Percentiles rank a stretch among this genome's conserved stretches.
Conservation (phyloP, 2,888 invertebrate genomes). For the Tillus elongatus region DNA sequence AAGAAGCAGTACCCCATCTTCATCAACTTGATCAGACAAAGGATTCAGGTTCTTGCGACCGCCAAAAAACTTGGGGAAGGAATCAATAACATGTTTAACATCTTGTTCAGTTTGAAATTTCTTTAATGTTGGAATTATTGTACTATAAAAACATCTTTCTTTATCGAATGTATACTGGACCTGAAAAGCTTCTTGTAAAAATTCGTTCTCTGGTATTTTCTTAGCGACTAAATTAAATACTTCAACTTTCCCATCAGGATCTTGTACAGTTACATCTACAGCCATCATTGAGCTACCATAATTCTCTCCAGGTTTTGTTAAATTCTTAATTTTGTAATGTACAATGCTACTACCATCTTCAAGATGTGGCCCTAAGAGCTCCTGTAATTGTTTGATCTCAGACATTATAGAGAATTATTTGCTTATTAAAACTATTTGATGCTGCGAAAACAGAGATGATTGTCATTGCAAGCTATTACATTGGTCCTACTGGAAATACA, state of each 20-base stretch:
- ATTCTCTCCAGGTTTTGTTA: constrained; percentile 46
- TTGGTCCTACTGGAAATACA: too few species aligned
- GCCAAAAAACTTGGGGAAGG: constrained; percentile 43
- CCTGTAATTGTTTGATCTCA: neutral
- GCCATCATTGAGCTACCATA: constrained; percentile 46
- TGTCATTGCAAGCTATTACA: too few species aligned
- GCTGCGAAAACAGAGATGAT: too few species aligned
- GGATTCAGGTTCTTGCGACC: constrained; percentile 34
- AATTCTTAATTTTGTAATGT: constrained; percentile 18
- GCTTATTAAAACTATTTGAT: too few species aligned
- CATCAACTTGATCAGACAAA: constrained; percentile 39
- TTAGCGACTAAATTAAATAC: constrained; percentile 45
- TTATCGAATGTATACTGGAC: constrained; percentile 44
- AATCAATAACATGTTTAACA: constrained; percentile 39
- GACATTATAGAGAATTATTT: too few species aligned
- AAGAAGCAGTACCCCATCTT: constrained; percentile 45
- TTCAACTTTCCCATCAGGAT: too few species aligned
- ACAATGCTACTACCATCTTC: neutral
- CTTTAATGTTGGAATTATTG: constrained; percentile 40
- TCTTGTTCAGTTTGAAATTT: constrained; percentile 39
- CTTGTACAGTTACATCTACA: too few species aligned
- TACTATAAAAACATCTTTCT: constrained; percentile 45
- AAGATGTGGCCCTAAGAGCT: neutral
- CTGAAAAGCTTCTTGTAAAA: constrained; percentile 43
- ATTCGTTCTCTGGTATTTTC: constrained; percentile 43